Percentiles rank a stretch among this genome's conserved stretches.
Evolutionary conservation across 2,888 invertebrate genomes (phyloP).

Genomic region (Teleogryllus oceanicus): DNA sequence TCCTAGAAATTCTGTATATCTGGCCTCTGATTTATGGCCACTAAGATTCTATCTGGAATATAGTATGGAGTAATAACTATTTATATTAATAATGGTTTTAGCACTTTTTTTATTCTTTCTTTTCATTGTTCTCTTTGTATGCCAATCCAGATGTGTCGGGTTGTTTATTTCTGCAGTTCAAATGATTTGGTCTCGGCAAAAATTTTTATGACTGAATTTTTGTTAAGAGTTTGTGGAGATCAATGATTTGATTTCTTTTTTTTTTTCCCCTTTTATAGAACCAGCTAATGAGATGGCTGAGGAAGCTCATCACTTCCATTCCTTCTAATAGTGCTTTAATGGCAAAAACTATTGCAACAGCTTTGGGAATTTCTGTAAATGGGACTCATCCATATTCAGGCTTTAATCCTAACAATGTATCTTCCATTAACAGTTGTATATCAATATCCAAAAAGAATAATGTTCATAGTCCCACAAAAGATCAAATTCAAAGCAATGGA

Average conservation of each 20-base stretch:
- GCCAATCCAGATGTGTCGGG: too few relatives aligned
- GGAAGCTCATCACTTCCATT: not conserved
- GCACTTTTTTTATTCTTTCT: too few relatives aligned
- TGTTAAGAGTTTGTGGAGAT: not conserved
- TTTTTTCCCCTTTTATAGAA: not conserved
- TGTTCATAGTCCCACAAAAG: not conserved
- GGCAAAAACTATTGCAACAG: not conserved
- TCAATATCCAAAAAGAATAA: not conserved
- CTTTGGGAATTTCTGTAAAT: not conserved
- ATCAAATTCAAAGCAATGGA: not conserved
- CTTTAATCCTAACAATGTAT: not conserved
- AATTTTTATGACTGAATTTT: not conserved
- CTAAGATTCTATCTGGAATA: too few relatives aligned
- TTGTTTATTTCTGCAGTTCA: not conserved
- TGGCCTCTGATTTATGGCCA: too few relatives aligned
- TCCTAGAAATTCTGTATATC: too few relatives aligned
- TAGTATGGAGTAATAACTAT: too few relatives aligned
- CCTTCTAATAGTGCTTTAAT: not conserved
- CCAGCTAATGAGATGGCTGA: constrained; percentile 18
- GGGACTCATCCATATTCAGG: not conserved
- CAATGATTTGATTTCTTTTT: too few relatives aligned
- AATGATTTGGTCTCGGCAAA: not conserved
- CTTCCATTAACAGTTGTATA: not conserved
- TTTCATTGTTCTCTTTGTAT: too few relatives aligned
- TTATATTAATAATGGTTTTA: too few relatives aligned